Evolutionary conservation across 2,888 invertebrate genomes (phyloP), one percentile per base, ranked within the genome.

Genomic region (Cynaeus angustus): DNA sequence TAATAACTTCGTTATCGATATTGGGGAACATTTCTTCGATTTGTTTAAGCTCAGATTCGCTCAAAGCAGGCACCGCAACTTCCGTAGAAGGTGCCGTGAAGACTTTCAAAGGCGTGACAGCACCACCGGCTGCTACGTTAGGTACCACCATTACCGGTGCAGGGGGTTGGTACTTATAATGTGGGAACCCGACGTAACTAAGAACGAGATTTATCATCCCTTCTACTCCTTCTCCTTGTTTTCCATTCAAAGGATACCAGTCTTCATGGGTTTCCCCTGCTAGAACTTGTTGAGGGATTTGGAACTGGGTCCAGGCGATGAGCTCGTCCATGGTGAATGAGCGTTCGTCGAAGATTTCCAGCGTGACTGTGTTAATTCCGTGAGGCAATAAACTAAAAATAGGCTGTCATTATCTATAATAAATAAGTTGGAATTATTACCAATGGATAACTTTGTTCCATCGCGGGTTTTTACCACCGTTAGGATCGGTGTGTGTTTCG

Each of bases 291-390:
- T 90, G 89, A 0, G 98, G 97, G 78, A 99, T 95, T 64, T 90
- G 90, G 80, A 97, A 91, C 83, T 96, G 94, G 0, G 95, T 90
- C 96, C 97, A 98, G 0, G 98, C 99, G 76, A 99, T 92, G 70
- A 97, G 87, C 85, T 98, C 98, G 85, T 99, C 98, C 90, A 95
- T 93, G 13, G 97, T 95, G 85, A 99, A 97, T 10, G 97, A 96
- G 83, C 97, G 94, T 87, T 98, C 99, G 86, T 99, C 99, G 85
- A 94, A 99, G 75, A 99, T 94, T 88, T 99, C 98, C 78, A 99
- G 83, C 81, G 94, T 95, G 75, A 99, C 89, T 8, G 93, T 91
- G 81, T 93, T 93, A 9, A 98, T 94, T 46, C 98, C 97, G 74
- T 91, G 90, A 0, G 98, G 96, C 68, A 98, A 88, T 76, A 94